Evolutionary conservation across 2,888 invertebrate genomes (phyloP).

Genomic region (Phasia obesa): DNA sequence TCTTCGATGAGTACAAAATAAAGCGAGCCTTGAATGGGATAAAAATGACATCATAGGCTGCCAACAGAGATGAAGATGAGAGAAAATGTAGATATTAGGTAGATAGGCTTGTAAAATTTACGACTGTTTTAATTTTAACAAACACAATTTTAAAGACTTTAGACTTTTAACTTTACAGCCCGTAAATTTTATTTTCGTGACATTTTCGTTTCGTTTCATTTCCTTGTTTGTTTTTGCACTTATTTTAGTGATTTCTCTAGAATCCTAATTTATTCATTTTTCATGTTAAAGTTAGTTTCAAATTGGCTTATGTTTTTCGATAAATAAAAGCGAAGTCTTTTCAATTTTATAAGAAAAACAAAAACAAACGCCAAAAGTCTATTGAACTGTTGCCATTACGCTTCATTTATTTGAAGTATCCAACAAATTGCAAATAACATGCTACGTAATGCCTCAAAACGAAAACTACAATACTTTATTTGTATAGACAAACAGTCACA

Average conservation of each 20-base stretch:
- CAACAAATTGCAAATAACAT: conserved; percentile 67
- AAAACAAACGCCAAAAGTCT: conserved; percentile 68
- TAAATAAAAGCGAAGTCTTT: conserved; percentile 18
- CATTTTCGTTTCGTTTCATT: conserved; percentile 28
- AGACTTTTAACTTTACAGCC: conserved; percentile 65
- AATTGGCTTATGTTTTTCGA: conserved; percentile 34
- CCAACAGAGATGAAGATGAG: conserved; percentile 28
- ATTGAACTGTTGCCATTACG: conserved; percentile 80
- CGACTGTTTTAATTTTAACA: conserved; percentile 65
- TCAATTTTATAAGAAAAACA: conserved; percentile 26
- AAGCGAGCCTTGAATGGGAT: conserved; percentile 32
- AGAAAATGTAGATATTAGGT: conserved; percentile 21
- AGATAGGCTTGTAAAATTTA: conserved; percentile 62
- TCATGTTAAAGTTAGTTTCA: conserved; percentile 32
- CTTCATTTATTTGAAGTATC: conserved; percentile 75
- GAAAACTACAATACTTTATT: conserved; percentile 2
- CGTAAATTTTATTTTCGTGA: conserved; percentile 63
- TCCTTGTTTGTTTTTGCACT: conserved; percentile 24
- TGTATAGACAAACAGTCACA: neutral
- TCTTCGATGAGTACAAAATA: conserved; percentile 12
- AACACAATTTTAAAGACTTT: conserved; percentile 57
- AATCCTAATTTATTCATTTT: conserved; percentile 43
- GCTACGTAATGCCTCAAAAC: conserved; percentile 50
- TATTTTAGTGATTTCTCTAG: conserved; percentile 19
- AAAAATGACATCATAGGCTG: conserved; percentile 51